Evolutionary conservation across 1,140 invertebrate species (phyloP).

Genomic region (Leucophenga varia): DNA sequence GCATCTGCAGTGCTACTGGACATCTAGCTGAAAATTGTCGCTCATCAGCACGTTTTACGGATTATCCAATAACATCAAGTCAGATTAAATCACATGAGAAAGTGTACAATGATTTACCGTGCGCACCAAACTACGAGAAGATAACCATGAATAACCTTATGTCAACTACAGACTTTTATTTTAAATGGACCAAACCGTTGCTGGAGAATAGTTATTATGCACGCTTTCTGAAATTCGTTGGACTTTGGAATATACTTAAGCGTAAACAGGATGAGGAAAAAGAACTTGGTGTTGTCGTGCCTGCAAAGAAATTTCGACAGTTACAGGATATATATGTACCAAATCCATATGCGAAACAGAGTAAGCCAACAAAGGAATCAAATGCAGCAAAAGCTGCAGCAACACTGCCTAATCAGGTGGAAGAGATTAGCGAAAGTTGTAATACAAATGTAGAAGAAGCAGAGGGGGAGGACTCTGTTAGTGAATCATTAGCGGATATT

Average conservation of each 20-base stretch:
- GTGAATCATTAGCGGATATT: too few relatives aligned
- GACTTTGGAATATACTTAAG: conserved; percentile 11
- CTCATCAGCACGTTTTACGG: conserved; percentile 27
- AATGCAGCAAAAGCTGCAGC: conserved; percentile 11
- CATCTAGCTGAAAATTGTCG: conserved; percentile 63
- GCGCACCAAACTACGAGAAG: too few relatives aligned
- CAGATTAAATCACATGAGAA: conserved; percentile 43
- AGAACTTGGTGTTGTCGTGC: background rate
- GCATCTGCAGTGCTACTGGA: conserved; percentile 64
- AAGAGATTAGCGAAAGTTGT: conserved; percentile 13
- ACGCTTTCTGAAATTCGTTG: conserved; percentile 31
- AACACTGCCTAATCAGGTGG: conserved; percentile 5
- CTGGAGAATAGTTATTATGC: conserved; percentile 33
- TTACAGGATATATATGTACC: conserved; percentile 19
- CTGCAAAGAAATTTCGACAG: conserved; percentile 5
- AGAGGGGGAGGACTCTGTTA: too few relatives aligned
- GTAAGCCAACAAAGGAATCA: background rate
- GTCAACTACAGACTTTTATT: too few relatives aligned
- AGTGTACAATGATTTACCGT: conserved; percentile 35
- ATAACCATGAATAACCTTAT: too few relatives aligned
- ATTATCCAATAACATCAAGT: conserved; percentile 20
- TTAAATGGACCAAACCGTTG: conserved; percentile 28
- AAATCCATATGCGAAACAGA: conserved; percentile 22
- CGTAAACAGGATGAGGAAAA: conserved; percentile 5
- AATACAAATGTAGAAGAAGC: background rate